These are phyloP conservation scores for Eulimnadia texana DNA, from an alignment of 1,140 invertebrate genomes.

Conservation along the genomic window DNA sequence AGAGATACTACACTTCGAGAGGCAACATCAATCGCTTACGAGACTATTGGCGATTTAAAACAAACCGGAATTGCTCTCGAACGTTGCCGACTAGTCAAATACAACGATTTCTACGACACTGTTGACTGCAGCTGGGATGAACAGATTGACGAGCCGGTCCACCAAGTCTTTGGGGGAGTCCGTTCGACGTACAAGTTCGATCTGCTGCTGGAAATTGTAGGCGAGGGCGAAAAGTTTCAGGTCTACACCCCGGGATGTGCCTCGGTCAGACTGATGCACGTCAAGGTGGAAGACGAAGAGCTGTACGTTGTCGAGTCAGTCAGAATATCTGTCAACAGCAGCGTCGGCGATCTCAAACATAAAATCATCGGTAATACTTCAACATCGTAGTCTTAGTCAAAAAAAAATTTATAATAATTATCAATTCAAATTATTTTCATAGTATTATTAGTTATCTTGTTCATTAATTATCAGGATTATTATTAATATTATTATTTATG, in stretches of 20 bases:
- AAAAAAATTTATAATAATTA: no score
- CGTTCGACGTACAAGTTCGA: constrained; percentile 37
- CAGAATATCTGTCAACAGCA: constrained; percentile 40
- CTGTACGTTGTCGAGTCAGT: constrained; percentile 45
- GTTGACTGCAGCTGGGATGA: constrained; percentile 56
- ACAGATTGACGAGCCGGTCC: constrained; percentile 37
- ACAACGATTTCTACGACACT: constrained; percentile 45
- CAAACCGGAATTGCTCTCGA: constrained; percentile 36
- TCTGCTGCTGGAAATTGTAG: constrained; percentile 50
- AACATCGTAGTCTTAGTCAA: not conserved
- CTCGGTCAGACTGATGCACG: constrained; percentile 23
- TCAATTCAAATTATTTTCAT: no score
- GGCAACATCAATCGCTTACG: constrained; percentile 41
- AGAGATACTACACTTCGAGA: constrained; percentile 41
- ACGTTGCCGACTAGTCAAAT: constrained; percentile 56
- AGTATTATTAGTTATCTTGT: not conserved
- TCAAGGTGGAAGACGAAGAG: constrained; percentile 43
- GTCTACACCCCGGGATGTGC: constrained; percentile 45
- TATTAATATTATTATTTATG: no score
- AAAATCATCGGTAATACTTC: not conserved
- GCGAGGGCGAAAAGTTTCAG: constrained; percentile 46
- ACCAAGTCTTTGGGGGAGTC: constrained; percentile 33
- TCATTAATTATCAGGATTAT: not conserved
- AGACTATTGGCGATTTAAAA: constrained; percentile 26
- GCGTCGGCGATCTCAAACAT: constrained; percentile 42